Evolutionary conservation across 2,888 invertebrate genomes (phyloP).

Genomic region (Argyresthia albistria): DNA sequence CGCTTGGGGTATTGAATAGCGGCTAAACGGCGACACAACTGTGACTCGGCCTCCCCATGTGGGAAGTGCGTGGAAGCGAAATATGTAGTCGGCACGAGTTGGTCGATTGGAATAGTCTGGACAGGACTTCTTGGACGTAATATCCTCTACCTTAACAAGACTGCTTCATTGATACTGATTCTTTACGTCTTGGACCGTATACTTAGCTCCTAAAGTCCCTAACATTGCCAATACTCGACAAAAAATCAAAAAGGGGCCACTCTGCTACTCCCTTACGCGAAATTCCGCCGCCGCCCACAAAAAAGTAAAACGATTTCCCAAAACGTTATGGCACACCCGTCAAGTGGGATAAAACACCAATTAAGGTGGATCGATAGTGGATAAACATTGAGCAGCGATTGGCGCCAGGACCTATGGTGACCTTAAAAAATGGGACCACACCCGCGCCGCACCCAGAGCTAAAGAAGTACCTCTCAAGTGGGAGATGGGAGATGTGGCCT

Average conservation of each 20-base stretch:
- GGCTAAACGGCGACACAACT: too few relatives aligned
- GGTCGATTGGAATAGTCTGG: too few relatives aligned
- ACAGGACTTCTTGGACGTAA: too few relatives aligned
- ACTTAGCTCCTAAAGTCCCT: too few relatives aligned
- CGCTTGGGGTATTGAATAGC: too few relatives aligned
- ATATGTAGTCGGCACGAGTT: too few relatives aligned
- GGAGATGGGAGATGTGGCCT: not conserved
- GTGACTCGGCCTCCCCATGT: too few relatives aligned
- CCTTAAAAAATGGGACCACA: constrained; percentile 22
- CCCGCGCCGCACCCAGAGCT: constrained; percentile 16
- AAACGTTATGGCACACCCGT: constrained; percentile 17
- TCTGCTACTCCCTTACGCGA: constrained; percentile 42
- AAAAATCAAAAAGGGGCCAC: not conserved
- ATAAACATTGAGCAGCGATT: constrained; percentile 25
- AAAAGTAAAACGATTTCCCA: constrained; percentile 1
- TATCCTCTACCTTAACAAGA: too few relatives aligned
- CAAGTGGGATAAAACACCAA: constrained; percentile 46
- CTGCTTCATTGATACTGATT: too few relatives aligned
- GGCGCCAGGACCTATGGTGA: constrained; percentile 25
- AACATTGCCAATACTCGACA: too few relatives aligned
- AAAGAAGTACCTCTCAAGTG: constrained; percentile 3
- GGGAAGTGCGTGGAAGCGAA: too few relatives aligned
- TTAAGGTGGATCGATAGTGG: constrained; percentile 33
- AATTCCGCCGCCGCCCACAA: constrained; percentile 8
- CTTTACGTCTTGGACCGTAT: too few relatives aligned